phyloP scores from a whole-genome alignment of 1,140 invertebrate genomes.

The Cardiocondyla obscurior region DNA sequence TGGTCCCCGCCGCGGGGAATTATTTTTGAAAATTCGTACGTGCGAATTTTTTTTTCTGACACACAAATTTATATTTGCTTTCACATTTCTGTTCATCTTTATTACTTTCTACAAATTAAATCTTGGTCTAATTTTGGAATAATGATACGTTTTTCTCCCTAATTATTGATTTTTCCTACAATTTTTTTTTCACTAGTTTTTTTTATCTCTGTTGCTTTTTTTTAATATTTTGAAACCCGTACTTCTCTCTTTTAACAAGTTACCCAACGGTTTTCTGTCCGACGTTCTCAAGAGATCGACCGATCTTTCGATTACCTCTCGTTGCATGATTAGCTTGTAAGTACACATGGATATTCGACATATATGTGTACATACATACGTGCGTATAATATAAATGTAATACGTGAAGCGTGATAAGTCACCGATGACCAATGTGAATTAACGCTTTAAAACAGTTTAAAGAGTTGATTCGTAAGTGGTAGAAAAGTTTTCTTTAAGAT shows the following conservation, averaged over 20 bases:
- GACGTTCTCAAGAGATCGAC: conserved; percentile 74
- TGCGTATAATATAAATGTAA: conserved; percentile 27
- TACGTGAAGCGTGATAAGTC: conserved; percentile 24
- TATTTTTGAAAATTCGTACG: conserved; percentile 67
- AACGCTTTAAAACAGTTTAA: conserved; percentile 1
- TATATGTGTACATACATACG: conserved; percentile 11
- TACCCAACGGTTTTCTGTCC: conserved; percentile 67
- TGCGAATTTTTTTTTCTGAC: conserved; percentile 57
- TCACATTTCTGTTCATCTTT: not conserved
- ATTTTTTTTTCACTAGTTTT: not conserved
- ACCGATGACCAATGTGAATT: not conserved
- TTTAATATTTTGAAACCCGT: not conserved
- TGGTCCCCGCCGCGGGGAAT: conserved; percentile 46
- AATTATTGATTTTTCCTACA: no score
- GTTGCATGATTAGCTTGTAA: conserved; percentile 51
- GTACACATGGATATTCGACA: conserved; percentile 14
- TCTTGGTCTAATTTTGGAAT: not conserved
- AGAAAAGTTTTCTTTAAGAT: not conserved
- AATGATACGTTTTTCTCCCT: no score
- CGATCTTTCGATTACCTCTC: conserved; percentile 60
- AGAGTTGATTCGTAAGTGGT: not conserved
- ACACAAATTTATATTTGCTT: not conserved
- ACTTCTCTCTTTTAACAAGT: conserved; percentile 73
- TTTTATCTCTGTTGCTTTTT: not conserved
- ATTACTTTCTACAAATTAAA: not conserved